Base-by-base conservation (phyloP, 1,140 invertebrate species). In the Lepidurus apus region DNA sequence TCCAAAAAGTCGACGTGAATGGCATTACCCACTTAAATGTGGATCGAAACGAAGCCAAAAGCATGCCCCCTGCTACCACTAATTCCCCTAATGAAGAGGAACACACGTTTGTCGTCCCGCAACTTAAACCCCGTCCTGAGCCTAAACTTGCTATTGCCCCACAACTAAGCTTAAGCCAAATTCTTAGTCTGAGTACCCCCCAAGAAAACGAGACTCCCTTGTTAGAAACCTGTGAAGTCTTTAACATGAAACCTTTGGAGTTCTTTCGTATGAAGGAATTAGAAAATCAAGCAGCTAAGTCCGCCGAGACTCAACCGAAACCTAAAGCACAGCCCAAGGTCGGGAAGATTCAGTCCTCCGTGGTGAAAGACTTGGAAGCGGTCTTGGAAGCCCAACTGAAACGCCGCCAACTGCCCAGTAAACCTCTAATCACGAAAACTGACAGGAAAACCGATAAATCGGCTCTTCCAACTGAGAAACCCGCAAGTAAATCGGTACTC, bases 231-330 rank as follows among this genome's bases (percentile, higher is more conserved):
- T 65, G 53, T 21, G 53, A 65, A 17, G 53, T n/a, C 17, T 21
- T 65, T 21, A 65, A 65, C 8, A 65, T 65, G 53, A 65, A 65
- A 17, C 53, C 53, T 17, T 17, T 65, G 53, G 53, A 65, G 3
- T 65, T 65, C 21, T 65, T 65, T 65, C 53, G 53, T 21, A 65
- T 65, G 53, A 65, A n/a, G 21, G 53, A 65, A 65, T 65, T 65
- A 21, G 17, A 65, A 21, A 65, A 65, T 21, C 53, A 65, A 65
- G 53, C 53, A 13, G 10, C 53, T 1, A 9, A 17, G 21, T 7
- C 8, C n/a, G 21, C 17, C 17, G 53, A 65, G 10, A 65, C 10
- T 4, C 53, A 65, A 65, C 17, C 53, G 0, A 65, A 65, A 21
- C 53, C 53, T 13, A 65, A 65, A 4, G 7, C 9, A 4, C 53